Evolutionary conservation across 30 jellyfish, hydroid and myxozoan genomes (phyloP), one percentile per base, ranked within the genome.

Genomic region (Pseudorhiza aurosa): DNA sequence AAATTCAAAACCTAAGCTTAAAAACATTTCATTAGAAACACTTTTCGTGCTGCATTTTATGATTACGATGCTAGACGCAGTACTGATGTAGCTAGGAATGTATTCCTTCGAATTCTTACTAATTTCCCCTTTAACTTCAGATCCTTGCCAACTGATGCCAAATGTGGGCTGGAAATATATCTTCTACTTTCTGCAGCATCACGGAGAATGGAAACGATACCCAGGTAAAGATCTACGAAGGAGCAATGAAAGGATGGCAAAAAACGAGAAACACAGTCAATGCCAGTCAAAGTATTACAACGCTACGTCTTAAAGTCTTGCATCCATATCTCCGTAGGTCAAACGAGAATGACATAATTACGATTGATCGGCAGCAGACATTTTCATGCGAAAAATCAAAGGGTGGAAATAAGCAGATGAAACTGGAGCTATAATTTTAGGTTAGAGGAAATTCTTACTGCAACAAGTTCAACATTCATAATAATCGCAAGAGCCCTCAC

Each of bases 181-280:
- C 97, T 82, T 82, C 95, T 35, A 89, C 81, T 57, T 89, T 89
- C 85, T 89, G 97, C 1, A 89, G 85, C 84, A 82, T 58, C 21
- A 83, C 80, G 15, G 97, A 69, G 31, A 75, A 70, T 21, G 97
- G 97, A 58, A 82, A 89, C 9, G 96, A 64, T 10, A 77, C 71
- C 95, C 97, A 89, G 4, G 93, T 47, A 51, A 89, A 82, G 2
- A 83, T 82, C 97, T 89, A 56, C 18, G 68, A 60, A 12, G 51
- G 28, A 47, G 30, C 30, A 30, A 63, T 33, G 37, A 45, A 50
- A 10, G 2, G 45, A n/a, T n/a, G n/a, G n/a, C n/a, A n/a, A n/a
- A n/a, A n/a, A n/a, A n/a, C n/a, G n/a, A n/a, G n/a, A n/a, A n/a
- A n/a, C n/a, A n/a, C n/a, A n/a, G n/a, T n/a, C n/a, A n/a, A n/a